Conservation (phyloP, 2,797 vertebrate species). For the Tapera naevia region DNA sequence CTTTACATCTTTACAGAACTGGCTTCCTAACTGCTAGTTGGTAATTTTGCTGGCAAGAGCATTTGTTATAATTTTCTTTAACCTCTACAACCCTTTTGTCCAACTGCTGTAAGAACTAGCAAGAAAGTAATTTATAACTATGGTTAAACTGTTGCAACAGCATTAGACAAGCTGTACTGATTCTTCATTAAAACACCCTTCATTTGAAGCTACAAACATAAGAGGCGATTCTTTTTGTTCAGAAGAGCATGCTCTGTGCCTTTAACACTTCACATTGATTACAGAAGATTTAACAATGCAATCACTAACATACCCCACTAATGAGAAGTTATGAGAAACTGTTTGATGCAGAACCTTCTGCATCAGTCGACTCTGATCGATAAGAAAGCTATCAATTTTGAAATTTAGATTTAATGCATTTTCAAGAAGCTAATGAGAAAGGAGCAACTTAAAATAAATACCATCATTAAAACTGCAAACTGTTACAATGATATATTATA, state of each 20-base stretch:
- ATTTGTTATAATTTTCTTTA: background rate
- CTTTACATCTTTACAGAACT: conserved; percentile 61
- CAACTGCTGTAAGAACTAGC: conserved; percentile 5
- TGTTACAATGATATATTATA: conserved; percentile 73
- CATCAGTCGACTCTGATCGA: conserved; percentile 65
- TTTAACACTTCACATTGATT: conserved; percentile 61
- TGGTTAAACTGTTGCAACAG: conserved; percentile 30
- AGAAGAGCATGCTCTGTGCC: conserved; percentile 60
- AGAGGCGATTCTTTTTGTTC: conserved; percentile 41
- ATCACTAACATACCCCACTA: conserved; percentile 61
- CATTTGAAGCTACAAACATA: conserved; percentile 35
- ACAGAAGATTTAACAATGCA: conserved; percentile 58
- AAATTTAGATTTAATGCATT: conserved; percentile 73
- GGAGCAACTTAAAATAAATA: conserved; percentile 72
- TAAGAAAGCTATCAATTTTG: conserved; percentile 65
- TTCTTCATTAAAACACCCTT: conserved; percentile 48
- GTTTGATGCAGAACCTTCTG: conserved; percentile 43
- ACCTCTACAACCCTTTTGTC: background rate
- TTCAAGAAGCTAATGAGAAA: conserved; percentile 73
- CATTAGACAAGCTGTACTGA: conserved; percentile 25
- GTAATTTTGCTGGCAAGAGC: conserved; percentile 50
- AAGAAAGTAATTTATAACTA: conserved; percentile 24
- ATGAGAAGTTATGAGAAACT: conserved; percentile 57
- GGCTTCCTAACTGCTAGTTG: conserved; percentile 54
- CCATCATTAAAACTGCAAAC: conserved; percentile 71